Percentiles rank a stretch among this genome's conserved stretches.
Evolutionary conservation across 2,113 vertebrate species (phyloP).

Genomic region (Platanista minor): DNA sequence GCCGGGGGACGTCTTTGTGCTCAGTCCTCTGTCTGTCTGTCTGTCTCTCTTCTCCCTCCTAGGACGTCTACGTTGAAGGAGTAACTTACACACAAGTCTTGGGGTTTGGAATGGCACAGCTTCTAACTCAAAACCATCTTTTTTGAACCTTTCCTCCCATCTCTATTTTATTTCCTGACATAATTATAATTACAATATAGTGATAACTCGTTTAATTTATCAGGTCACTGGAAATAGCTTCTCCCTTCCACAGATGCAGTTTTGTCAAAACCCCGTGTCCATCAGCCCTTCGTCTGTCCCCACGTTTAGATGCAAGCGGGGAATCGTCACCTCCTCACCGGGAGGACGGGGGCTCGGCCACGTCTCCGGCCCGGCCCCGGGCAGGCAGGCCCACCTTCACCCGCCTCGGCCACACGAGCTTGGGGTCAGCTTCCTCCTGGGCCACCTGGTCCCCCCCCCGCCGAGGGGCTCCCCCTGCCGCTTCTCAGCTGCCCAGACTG

Average conservation of each 20-base stretch:
- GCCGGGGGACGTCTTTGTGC: neutral
- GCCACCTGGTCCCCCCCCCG: neutral
- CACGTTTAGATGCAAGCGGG: neutral
- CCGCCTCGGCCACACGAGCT: rapidly evolving
- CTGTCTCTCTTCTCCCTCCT: neutral
- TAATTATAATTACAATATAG: neutral
- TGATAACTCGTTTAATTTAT: neutral
- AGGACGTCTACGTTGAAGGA: neutral
- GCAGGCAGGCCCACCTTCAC: neutral
- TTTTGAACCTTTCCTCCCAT: neutral
- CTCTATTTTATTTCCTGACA: slow-evolving; percentile 6
- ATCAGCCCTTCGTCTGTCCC: neutral
- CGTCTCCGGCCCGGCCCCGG: neutral
- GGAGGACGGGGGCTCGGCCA: rapidly evolving
- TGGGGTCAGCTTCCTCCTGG: neutral
- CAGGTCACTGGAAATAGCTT: neutral
- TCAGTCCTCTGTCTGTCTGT: neutral
- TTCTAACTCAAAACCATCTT: neutral
- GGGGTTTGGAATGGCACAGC: neutral
- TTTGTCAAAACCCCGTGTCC: neutral
- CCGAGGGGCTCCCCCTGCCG: rapidly evolving
- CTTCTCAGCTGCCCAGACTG: neutral
- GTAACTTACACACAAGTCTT: neutral
- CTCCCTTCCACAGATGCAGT: neutral
- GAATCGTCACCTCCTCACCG: neutral